Conservation (phyloP, 2,113 vertebrate genomes). For the Menidia beryllina region DNA sequence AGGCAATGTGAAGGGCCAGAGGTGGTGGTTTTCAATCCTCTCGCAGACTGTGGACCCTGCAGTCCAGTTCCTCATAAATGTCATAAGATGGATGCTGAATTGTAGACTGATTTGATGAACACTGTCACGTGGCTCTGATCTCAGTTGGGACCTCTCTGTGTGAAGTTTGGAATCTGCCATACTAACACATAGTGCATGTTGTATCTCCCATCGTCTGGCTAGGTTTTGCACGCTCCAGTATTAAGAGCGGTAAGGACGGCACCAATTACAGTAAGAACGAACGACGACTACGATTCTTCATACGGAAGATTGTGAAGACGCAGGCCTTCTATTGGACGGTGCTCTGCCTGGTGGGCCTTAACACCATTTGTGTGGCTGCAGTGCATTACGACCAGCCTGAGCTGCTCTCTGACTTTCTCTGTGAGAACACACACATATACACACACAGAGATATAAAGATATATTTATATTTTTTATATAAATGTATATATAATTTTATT, state of each 20-base stretch:
- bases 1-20: no score
- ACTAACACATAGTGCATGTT: not conserved
- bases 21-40: no score
- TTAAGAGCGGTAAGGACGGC: slow-evolving; percentile 89
- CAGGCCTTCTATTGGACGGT: slow-evolving; percentile 97
- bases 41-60: no score
- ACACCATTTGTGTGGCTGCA: slow-evolving; percentile 93
- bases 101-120: no score
- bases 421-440: slow-evolving; percentile 78
- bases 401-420: slow-evolving; percentile 93
- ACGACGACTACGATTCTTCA: slow-evolving; percentile 89
- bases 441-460: not conserved
- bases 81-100: no score
- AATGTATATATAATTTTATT: no score
- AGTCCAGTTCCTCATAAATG: no score
- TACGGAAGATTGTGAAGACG: slow-evolving; percentile 95
- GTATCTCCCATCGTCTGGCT: not conserved
- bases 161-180: not conserved
- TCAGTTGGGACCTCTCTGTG: no score
- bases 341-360: slow-evolving; percentile 93
- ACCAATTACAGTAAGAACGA: slow-evolving; percentile 88
- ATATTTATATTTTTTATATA: no score
- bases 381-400: slow-evolving; percentile 92
- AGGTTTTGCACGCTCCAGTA: slow-evolving; percentile 92
- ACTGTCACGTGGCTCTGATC: no score